A percentile compares a stretch with the other conserved stretches of the same genome.
These are phyloP conservation scores for Macropus fuliginosus DNA, from an alignment of 2,797 vertebrate species.

Conservation along the genomic window DNA sequence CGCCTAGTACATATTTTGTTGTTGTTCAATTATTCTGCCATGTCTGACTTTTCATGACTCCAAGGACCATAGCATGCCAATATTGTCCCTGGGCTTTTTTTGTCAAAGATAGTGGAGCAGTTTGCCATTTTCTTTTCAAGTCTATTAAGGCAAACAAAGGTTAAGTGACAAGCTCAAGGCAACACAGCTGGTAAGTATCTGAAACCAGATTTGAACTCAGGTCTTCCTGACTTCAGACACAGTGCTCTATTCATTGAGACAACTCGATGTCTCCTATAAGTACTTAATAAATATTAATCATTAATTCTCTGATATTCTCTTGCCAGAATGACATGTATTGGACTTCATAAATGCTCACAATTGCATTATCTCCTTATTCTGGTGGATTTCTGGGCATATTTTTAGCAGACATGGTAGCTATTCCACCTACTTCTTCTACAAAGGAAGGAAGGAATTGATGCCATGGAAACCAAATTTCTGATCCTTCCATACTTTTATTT, in stretches of 20 bases:
- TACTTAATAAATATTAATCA: not conserved
- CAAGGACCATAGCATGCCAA: not conserved
- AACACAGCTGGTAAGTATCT: not conserved
- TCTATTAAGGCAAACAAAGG: not conserved
- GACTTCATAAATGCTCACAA: not conserved
- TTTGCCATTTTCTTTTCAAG: not conserved
- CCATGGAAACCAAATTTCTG: slow-evolving; percentile 26
- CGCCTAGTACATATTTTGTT: not conserved
- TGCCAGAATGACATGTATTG: not conserved
- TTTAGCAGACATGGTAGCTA: slow-evolving; percentile 50
- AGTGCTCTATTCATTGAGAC: not conserved
- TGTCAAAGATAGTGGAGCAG: not conserved
- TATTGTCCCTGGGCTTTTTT: not conserved
- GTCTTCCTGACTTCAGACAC: not conserved
- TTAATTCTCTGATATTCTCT: not conserved
- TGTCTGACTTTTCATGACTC: not conserved
- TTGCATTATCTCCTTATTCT: not conserved
- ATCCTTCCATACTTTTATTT: slow-evolving; percentile 52
- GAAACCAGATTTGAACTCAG: not conserved
- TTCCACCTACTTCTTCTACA: slow-evolving; percentile 15
- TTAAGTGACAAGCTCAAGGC: not conserved
- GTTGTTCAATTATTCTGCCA: not conserved
- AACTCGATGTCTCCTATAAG: not conserved
- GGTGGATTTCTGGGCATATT: slow-evolving; percentile 42
- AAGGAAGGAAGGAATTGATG: not conserved